Evolutionary conservation across 2,113 vertebrate genomes (phyloP).

Genomic region (Scomber japonicus): DNA sequence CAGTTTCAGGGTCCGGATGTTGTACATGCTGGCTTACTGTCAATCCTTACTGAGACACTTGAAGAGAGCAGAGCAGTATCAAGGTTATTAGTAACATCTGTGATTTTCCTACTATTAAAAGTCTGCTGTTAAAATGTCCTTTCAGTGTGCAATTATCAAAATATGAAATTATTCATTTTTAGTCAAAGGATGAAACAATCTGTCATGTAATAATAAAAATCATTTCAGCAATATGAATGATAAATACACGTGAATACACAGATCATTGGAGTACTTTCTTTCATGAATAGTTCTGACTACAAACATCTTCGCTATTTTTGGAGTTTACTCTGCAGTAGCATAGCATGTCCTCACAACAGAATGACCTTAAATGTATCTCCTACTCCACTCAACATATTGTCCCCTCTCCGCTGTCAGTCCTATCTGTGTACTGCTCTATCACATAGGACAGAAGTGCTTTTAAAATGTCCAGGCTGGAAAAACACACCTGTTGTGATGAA

Average conservation of each 20-base stretch:
- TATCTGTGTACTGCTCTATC: constrained; percentile 17
- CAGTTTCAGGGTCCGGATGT: constrained; percentile 4
- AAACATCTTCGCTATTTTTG: neutral
- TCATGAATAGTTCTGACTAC: neutral
- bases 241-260: neutral
- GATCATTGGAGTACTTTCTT: neutral
- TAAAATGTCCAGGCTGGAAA: constrained; percentile 44
- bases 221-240: neutral
- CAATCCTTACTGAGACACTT: neutral
- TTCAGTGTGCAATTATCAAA: neutral
- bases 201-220: neutral
- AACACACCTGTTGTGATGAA: constrained; percentile 50
- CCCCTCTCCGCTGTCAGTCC: constrained; percentile 10
- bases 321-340: neutral
- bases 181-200: constrained; percentile 3
- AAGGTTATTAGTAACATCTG: constrained; percentile 9
- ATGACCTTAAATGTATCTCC: neutral
- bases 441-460: constrained; percentile 15
- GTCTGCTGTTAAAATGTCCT: neutral
- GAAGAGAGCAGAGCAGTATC: constrained; percentile 15
- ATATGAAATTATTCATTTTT: neutral
- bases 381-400: neutral
- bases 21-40: neutral
- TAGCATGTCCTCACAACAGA: neutral
- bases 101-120: neutral